Conservation (phyloP, 2,797 vertebrate species). For the Glossophaga mutica region DNA sequence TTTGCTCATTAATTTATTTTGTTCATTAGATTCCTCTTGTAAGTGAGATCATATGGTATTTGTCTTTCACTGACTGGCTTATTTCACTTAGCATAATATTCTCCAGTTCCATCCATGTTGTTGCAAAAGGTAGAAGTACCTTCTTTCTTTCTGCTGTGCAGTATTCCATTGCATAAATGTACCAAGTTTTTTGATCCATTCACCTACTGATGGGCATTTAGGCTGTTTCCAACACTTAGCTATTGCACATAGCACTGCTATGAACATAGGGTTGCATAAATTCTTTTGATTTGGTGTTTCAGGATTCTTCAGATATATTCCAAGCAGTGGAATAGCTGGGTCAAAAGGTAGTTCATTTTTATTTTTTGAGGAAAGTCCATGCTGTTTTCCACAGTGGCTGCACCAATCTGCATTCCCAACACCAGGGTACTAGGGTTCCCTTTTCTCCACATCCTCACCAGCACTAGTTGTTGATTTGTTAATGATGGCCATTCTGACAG, state of each 20-base stretch:
- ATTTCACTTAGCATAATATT: neutral
- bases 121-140: neutral
- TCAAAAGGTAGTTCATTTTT: neutral
- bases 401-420: neutral
- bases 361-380: neutral
- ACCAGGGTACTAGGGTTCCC: neutral
- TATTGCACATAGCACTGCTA: neutral
- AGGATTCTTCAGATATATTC: neutral
- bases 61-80: neutral
- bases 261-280: neutral
- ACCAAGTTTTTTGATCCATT: neutral
- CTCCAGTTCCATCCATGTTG: neutral
- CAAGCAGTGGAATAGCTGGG: neutral
- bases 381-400: neutral
- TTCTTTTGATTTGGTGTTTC: neutral
- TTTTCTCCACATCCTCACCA: neutral
- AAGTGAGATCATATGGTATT: neutral
- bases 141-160: neutral
- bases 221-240: neutral
- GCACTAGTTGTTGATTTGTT: neutral
- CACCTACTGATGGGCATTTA: neutral
- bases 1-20: neutral
- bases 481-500: neutral
- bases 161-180: neutral
- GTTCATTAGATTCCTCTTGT: neutral